Conservation (phyloP, 2,888 invertebrate species). For the Scaptomyza caliginosa region DNA sequence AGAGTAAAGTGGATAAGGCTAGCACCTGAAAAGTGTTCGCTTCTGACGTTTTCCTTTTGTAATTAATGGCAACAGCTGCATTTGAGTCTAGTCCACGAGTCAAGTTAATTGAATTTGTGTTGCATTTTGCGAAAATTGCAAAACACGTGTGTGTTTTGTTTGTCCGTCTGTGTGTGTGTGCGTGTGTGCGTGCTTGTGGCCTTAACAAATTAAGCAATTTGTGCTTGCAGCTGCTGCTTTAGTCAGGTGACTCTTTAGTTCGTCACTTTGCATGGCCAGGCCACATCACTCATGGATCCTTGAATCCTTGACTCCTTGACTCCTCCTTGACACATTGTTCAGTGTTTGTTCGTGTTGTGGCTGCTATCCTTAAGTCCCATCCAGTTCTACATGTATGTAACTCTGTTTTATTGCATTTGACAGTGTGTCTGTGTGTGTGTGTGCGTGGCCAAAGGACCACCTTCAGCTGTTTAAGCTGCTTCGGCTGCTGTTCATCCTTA, state of each 20-base stretch:
- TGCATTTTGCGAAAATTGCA: conserved; percentile 55
- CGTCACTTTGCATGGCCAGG: conserved; percentile 63
- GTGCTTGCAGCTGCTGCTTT: conserved; percentile 33
- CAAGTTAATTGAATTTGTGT: conserved; percentile 70
- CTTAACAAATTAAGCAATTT: conserved; percentile 72
- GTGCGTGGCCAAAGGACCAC: conserved; percentile 22
- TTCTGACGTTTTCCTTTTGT: conserved; percentile 56
- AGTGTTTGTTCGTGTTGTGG: not conserved
- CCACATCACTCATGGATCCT: conserved; percentile 55
- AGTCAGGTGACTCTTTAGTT: conserved; percentile 51
- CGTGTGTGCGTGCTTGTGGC: conserved; percentile 19
- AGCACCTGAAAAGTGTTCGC: not conserved
- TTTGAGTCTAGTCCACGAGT: conserved; percentile 31
- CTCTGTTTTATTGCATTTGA: conserved; percentile 61
- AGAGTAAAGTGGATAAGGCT: not conserved
- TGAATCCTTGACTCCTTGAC: conserved; percentile 12
- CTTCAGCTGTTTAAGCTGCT: not conserved
- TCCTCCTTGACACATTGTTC: not conserved
- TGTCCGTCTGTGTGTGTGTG: conserved; percentile 3
- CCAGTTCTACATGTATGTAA: conserved; percentile 20
- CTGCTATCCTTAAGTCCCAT: not conserved
- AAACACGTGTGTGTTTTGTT: conserved; percentile 25
- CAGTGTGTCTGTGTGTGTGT: too few species aligned
- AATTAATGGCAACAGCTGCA: conserved; percentile 51
- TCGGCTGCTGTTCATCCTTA: not conserved